Evolutionary conservation across 92 coral and sea anemone genomes (phyloP).

Genomic region (Pocillopora meandrina): DNA sequence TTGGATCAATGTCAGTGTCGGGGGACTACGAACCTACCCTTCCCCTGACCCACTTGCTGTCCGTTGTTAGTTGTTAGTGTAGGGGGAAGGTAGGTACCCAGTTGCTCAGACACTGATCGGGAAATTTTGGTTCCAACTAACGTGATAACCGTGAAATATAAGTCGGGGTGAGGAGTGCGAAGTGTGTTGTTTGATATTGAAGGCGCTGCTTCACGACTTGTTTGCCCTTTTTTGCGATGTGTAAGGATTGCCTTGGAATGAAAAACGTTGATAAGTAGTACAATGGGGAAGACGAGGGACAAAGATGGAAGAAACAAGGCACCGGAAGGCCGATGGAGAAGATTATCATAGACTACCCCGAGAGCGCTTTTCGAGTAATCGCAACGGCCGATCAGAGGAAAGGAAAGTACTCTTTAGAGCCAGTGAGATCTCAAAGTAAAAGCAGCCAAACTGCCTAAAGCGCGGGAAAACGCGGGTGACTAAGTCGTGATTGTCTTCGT

Average conservation of each 20-base stretch:
- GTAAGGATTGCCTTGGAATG: background rate
- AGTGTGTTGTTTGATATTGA: conserved; percentile 6
- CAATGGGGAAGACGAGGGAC: background rate
- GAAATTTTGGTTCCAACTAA: background rate
- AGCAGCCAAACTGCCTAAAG: too few species aligned
- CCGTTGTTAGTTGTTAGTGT: background rate
- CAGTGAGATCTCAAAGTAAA: background rate
- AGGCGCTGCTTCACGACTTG: background rate
- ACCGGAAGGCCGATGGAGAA: background rate
- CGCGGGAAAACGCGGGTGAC: too few species aligned
- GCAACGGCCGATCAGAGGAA: background rate
- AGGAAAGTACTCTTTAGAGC: background rate
- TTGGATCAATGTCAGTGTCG: background rate
- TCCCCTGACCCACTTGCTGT: background rate
- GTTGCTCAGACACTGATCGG: conserved; percentile 3
- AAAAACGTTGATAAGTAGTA: background rate
- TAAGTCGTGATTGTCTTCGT: too few species aligned
- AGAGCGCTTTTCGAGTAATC: background rate
- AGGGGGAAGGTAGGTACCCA: background rate
- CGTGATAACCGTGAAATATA: background rate
- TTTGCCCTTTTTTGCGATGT: background rate
- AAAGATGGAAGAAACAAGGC: background rate
- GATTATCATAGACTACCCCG: background rate
- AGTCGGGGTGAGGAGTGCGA: background rate
- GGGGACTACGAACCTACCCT: background rate